phyloP scores from a whole-genome alignment of 2,888 invertebrate genomes.

The Philhelius pedissequus region DNA sequence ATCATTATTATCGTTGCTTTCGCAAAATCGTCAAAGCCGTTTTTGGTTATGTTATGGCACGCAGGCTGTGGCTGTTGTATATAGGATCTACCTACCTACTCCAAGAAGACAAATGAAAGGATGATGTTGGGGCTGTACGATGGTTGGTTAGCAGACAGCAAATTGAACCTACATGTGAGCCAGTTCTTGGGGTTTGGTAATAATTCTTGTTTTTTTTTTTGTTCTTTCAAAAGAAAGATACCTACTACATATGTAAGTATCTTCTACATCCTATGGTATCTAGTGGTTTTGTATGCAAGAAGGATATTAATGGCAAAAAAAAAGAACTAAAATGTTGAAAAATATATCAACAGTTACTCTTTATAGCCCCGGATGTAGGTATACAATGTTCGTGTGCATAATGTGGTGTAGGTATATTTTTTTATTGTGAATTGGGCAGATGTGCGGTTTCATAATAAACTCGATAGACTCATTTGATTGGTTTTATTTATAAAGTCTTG shows the following conservation, averaged over 20 bases:
- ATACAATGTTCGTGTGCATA: too few relatives aligned
- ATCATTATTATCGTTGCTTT: constrained; percentile 23
- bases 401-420: constrained; percentile 5
- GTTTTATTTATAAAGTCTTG: not conserved
- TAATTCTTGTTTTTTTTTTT: constrained; percentile 2
- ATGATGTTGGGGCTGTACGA: constrained; percentile 33
- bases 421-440: constrained; percentile 51
- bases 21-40: constrained; percentile 28
- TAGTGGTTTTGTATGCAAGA: constrained; percentile 26
- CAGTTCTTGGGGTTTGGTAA: constrained; percentile 23
- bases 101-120: constrained; percentile 46
- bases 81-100: constrained; percentile 39
- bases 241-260: not conserved
- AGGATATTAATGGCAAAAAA: constrained; percentile 38
- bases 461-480: constrained; percentile 4
- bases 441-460: constrained; percentile 28
- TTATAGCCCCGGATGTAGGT: constrained; percentile 42
- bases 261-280: not conserved
- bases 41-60: constrained; percentile 8
- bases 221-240: not conserved
- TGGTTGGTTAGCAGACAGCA: too few relatives aligned
- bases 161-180: constrained; percentile 56
- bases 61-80: constrained; percentile 13
- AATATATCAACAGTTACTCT: constrained; percentile 44
- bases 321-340: not conserved